Percentiles rank a stretch among this genome's conserved stretches.
Conservation (phyloP, 2,113 vertebrate genomes). For the Verasper variegatus region DNA sequence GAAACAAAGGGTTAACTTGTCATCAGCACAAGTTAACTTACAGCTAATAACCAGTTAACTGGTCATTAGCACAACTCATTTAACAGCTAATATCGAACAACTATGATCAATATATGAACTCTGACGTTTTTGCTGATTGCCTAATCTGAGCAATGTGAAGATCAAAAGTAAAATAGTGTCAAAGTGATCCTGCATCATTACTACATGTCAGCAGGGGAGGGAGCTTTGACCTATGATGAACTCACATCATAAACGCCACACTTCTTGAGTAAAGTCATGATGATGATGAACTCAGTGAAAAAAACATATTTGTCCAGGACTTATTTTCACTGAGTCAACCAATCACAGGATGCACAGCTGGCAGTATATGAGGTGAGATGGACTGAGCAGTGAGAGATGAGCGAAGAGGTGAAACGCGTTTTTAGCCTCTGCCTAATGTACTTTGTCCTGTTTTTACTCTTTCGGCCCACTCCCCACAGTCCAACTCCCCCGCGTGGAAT, state of each 20-base stretch:
- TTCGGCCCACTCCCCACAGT: constrained; percentile 43
- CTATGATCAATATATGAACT: too few relatives aligned
- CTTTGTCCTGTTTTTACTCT: constrained; percentile 40
- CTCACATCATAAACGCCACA: neutral
- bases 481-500: constrained; percentile 56
- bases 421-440: constrained; percentile 24
- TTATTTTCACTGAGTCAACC: constrained; percentile 2
- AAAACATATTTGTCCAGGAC: neutral
- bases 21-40: too few relatives aligned
- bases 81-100: too few relatives aligned
- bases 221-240: neutral
- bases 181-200: too few relatives aligned
- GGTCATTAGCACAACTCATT: too few relatives aligned
- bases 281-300: constrained; percentile 16
- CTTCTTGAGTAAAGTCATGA: neutral
- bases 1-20: too few relatives aligned
- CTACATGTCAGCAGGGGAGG: too few relatives aligned
- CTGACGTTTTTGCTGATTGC: too few relatives aligned
- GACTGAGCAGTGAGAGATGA: neutral
- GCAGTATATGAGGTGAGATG: neutral
- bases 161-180: neutral
- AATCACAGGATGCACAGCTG: neutral
- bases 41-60: too few relatives aligned
- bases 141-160: too few relatives aligned
- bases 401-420: constrained; percentile 29